Base-by-base conservation (phyloP, 2,888 invertebrate genomes). In the Athripsodes cinereus region DNA sequence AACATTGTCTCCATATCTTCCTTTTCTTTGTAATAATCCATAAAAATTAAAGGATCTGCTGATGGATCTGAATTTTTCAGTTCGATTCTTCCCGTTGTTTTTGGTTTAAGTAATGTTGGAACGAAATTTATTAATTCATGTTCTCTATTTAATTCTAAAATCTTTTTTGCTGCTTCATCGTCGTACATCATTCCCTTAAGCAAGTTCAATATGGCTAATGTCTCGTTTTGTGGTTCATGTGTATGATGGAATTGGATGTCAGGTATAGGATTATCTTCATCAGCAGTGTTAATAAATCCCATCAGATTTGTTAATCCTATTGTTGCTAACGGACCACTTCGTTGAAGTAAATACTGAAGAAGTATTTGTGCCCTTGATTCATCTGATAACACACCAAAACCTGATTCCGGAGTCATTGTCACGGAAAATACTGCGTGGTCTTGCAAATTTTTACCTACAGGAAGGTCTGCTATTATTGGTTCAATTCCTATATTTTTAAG, bases 21-120 rank as follows among this genome's bases (percentile, higher is more conserved):
- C 1, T 71, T 67, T 16, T 84, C 76, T 0, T 72, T 68, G 22
- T 88, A 76, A 69, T 87, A 88, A 66, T 86, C 85, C 1, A 85
- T 74, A 65, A 81, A 73, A 49, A 88, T 82, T 20, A 76, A 65
- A 0, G 87, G 87, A 54, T 79, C 71, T 2, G 83, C 81, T 22
- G 72, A 68, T 0, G 86, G 84, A 68, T 87, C 69, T 1, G 69
- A 70, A 0, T 81, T 80, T 46, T 69, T 69, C 13, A 89, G 69
- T 57, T 74, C 71, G 2, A 89, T 67, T 59, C 68, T 68, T n/a
- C 85, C 85, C 47, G 72, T 74, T 1, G 82, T 81, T 68, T 79
- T 75, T 0, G 81, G 81, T 63, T 73, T 72, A 3, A 58, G 57
- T 21, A 80, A 65, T 1, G 74, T 69, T 0, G 76, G 71, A 26